Evolutionary conservation across 2,888 invertebrate genomes (phyloP), one percentile per base, ranked within the genome.

Genomic region (Leptopilina syphax): DNA sequence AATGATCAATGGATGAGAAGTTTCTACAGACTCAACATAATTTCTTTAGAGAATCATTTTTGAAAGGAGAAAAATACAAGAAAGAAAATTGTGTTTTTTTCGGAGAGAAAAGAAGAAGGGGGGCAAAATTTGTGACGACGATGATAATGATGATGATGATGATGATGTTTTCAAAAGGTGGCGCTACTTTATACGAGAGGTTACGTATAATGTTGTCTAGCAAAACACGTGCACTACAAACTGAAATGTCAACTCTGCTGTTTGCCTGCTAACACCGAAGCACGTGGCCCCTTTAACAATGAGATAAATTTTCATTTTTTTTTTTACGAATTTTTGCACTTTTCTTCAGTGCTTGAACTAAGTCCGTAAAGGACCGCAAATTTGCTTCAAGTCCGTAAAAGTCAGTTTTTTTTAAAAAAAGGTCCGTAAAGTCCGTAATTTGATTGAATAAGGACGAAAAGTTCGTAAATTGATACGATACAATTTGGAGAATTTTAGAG

Each of bases 1-100:
- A 87, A 86, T 57, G 57, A 85, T 87, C 87, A n/a, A 47, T 54
- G 57, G 67, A 50, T 77, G 12, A 73, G 73, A 57, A 73, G 57
- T 57, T 73, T 73, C 73, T 57, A 44, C 44, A 27, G 73, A n/a
- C n/a, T 73, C 57, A 34, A 34, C 57, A 34, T 12, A 13, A 57
- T 18, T 73, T 73, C 73, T 73, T 57, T 54, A 34, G 44, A 47
- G n/a, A n/a, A 68, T n/a, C 50, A 50, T 73, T 73, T 57, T 73
- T 44, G 8, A 44, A 7, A 18, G 18, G 18, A 18, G 18, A 18
- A 18, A 7, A 7, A 44, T n/a, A 57, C 13, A n/a, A 27, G 13
- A 54, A 12, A 34, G 18, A 18, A 9, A 47, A 50, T 47, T 18
- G 7, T 8, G 9, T 47, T 70, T 68, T 68, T 34, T 34, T 34